Evolutionary conservation across 1,140 invertebrate species (phyloP).

Genomic region (Bombus ignitus): DNA sequence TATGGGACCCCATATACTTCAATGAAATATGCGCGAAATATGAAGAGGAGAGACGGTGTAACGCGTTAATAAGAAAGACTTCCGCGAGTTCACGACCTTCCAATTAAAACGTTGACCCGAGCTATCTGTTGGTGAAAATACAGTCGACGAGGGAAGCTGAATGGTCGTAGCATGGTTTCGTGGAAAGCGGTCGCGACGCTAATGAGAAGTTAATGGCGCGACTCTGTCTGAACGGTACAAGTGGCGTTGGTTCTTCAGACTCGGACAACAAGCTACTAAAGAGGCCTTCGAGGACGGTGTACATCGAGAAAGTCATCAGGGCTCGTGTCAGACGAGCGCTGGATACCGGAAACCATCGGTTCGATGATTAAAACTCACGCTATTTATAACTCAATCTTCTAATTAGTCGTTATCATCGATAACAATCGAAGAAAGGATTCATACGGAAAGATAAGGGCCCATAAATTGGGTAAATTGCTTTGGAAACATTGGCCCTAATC

Average conservation of each 20-base stretch:
- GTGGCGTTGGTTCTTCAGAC: constrained; percentile 57
- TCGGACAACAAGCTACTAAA: constrained; percentile 54
- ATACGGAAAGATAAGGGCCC: too few species aligned
- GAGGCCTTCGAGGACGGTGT: constrained; percentile 32
- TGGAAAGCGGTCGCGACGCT: constrained; percentile 42
- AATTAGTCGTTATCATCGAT: background rate
- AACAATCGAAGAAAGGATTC: background rate
- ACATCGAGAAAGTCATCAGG: constrained; percentile 32
- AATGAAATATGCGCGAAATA: background rate
- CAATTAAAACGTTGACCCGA: constrained; percentile 53
- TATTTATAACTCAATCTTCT: background rate
- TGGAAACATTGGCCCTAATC: too few species aligned
- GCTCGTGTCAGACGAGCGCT: background rate
- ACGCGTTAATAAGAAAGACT: constrained; percentile 13
- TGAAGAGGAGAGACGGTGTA: background rate
- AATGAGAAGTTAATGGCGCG: constrained; percentile 70
- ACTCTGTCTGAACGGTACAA: constrained; percentile 55
- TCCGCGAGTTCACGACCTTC: constrained; percentile 36
- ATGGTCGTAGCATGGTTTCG: constrained; percentile 17
- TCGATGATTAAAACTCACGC: background rate
- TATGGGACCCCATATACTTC: too few species aligned
- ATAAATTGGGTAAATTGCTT: too few species aligned
- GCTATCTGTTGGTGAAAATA: constrained; percentile 31
- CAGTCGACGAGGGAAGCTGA: background rate
- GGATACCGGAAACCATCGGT: background rate